Evolutionary conservation across 2,888 invertebrate genomes (phyloP).

Genomic region (Amphipyra berbera): DNA sequence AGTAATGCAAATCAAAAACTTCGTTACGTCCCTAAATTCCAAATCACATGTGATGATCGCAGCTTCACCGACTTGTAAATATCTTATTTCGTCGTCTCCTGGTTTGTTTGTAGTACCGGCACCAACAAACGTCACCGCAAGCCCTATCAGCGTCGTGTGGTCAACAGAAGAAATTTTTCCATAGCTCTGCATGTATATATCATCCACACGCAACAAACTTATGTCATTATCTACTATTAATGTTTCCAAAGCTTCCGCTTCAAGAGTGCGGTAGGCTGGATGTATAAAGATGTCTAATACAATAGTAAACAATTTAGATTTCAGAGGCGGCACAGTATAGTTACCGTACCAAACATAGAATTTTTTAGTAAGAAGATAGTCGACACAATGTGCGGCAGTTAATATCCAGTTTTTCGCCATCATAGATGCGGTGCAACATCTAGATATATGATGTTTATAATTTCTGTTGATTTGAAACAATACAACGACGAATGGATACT

Average conservation of each 20-base stretch:
- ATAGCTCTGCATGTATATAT: not conserved
- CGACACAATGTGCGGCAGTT: constrained; percentile 8
- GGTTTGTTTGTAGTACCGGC: constrained; percentile 1
- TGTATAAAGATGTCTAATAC: not conserved
- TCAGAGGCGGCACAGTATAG: not conserved
- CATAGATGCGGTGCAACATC: constrained; percentile 1
- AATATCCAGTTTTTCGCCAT: constrained; percentile 2
- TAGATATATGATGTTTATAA: not conserved
- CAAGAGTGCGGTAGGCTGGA: not conserved
- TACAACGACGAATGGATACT: constrained; percentile 10
- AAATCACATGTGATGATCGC: constrained; percentile 4
- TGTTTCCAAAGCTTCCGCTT: no score
- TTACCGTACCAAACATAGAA: constrained; percentile 3
- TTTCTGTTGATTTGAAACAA: not conserved
- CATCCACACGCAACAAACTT: not conserved
- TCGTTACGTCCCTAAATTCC: not conserved
- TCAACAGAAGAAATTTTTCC: constrained; percentile 11
- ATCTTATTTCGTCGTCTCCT: constrained; percentile 1
- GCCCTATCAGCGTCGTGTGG: constrained; percentile 13
- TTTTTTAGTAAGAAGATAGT: not conserved
- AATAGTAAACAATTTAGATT: not conserved
- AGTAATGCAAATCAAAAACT: constrained; percentile 7
- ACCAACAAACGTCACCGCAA: constrained; percentile 21
- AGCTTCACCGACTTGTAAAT: constrained; percentile 13
- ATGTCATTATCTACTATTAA: constrained; percentile 6